Conservation (phyloP, 2,797 vertebrate genomes). For the Hypotaenidia philippensis region DNA sequence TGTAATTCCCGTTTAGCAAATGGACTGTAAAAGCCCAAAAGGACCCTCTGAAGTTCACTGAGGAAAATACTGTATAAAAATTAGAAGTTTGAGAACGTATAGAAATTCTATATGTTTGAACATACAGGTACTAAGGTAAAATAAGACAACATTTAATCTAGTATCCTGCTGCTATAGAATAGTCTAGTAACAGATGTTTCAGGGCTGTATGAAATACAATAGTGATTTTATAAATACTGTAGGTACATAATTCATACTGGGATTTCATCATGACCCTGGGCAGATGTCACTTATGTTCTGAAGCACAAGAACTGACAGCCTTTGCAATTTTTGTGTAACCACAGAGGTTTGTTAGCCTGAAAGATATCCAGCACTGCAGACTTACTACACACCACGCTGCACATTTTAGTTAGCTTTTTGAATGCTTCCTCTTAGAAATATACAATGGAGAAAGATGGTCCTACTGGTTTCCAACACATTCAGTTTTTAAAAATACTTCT, state of each 20-base stretch:
- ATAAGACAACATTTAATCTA: neutral
- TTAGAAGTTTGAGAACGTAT: neutral
- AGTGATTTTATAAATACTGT: neutral
- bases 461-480: neutral
- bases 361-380: neutral
- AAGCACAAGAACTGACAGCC: neutral
- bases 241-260: neutral
- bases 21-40: neutral
- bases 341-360: neutral
- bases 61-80: neutral
- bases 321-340: neutral
- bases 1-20: constrained; percentile 1
- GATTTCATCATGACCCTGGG: neutral
- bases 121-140: neutral
- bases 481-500: neutral
- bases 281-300: neutral
- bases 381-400: neutral
- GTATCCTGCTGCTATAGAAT: neutral
- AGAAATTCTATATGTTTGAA: neutral
- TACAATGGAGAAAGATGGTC: neutral
- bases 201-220: neutral
- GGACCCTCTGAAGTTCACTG: neutral
- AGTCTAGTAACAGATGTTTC: neutral
- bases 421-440: neutral
- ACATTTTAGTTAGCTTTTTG: neutral